A percentile compares a stretch with the other conserved stretches of the same genome.
These are phyloP conservation scores for Lepilemur septentrionalis DNA, from an alignment of 2,797 vertebrate genomes.

Conservation along the genomic window DNA sequence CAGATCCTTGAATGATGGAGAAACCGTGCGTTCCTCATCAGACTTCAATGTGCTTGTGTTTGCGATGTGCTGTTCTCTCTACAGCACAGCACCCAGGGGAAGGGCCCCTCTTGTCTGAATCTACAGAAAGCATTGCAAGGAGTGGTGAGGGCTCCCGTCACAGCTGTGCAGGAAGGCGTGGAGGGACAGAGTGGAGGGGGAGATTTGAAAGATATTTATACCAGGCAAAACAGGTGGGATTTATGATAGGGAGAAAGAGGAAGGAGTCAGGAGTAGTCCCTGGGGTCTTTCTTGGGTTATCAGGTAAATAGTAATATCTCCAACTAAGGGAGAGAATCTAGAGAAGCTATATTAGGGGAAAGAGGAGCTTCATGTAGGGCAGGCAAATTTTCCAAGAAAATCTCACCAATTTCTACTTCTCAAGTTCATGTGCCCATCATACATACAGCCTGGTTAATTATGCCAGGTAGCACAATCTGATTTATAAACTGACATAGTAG, in stretches of 20 bases:
- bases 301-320: background rate
- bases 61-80: background rate
- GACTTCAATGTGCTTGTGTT: background rate
- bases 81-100: background rate
- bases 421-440: background rate
- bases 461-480: background rate
- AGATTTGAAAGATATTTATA: background rate
- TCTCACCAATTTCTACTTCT: background rate
- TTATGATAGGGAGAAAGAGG: background rate
- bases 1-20: background rate
- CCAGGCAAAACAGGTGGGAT: background rate
- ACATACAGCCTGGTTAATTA: background rate
- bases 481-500: background rate
- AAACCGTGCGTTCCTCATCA: background rate
- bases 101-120: background rate
- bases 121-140: background rate
- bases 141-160: background rate
- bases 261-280: background rate
- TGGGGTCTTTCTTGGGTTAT: background rate
- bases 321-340: background rate
- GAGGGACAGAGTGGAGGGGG: background rate
- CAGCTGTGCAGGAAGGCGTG: background rate
- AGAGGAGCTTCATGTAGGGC: background rate
- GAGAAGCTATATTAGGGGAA: background rate
- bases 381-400: background rate